Conservation (phyloP, 2,797 vertebrate genomes). For the Parauchenoglanis ngamensis region DNA sequence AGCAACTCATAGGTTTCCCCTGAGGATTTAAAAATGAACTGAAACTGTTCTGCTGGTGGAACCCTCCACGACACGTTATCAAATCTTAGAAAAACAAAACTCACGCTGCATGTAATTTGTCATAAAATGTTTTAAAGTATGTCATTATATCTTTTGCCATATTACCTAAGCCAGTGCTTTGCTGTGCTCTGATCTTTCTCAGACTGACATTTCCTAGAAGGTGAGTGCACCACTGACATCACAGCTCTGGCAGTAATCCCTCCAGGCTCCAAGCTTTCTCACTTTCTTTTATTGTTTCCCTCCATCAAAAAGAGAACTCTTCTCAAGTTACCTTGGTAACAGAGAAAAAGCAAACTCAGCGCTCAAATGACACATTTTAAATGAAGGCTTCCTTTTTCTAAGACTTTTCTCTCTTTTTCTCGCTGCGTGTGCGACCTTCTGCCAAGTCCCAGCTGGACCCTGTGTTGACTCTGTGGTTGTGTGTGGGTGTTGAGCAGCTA, state of each 20-base stretch:
- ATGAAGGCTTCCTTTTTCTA: slow-evolving; percentile 61
- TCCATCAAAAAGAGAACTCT: slow-evolving; percentile 55
- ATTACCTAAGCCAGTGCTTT: slow-evolving; percentile 12
- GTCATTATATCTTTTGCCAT: neutral
- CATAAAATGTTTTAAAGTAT: neutral
- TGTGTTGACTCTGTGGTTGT: slow-evolving; percentile 25
- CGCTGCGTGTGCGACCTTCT: neutral
- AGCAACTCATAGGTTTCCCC: neutral
- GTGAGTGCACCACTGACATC: slow-evolving; percentile 51
- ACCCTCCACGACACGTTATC: neutral
- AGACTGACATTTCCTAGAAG: slow-evolving; percentile 45
- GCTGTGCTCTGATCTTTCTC: slow-evolving; percentile 21
- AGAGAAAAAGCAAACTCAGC: slow-evolving; percentile 59
- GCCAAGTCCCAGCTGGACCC: neutral
- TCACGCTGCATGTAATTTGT: neutral
- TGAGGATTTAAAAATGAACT: neutral
- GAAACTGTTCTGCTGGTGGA: neutral
- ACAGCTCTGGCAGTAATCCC: slow-evolving; percentile 41
- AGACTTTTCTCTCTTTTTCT: slow-evolving; percentile 17
- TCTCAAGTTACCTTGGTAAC: slow-evolving; percentile 69
- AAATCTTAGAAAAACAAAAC: slow-evolving; percentile 1
- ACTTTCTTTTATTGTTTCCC: slow-evolving; percentile 49
- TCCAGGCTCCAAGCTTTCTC: slow-evolving; percentile 34
- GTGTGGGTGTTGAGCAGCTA: slow-evolving; percentile 38
- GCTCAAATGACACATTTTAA: slow-evolving; percentile 49